Conservation (phyloP, 1,140 invertebrate species). For the Drusus annulatus region DNA sequence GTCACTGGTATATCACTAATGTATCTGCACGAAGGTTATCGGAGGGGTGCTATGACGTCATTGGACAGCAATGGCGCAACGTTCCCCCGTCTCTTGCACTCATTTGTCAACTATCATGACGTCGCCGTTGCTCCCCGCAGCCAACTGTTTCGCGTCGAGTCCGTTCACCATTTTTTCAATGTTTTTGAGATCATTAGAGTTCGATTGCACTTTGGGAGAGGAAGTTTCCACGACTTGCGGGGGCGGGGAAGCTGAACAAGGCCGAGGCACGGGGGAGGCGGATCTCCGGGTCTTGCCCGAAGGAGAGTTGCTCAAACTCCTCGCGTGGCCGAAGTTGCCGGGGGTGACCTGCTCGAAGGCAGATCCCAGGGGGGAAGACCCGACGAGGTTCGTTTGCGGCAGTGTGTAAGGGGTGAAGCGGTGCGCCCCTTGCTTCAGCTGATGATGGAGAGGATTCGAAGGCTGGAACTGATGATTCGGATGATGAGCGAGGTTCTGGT, state of each 20-base stretch:
- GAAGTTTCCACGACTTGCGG: conserved; percentile 69
- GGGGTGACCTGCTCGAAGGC: conserved; percentile 90
- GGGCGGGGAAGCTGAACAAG: conserved; percentile 72
- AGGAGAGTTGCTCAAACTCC: conserved; percentile 80
- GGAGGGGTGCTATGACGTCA: conserved; percentile 34
- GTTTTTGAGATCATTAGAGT: conserved; percentile 88
- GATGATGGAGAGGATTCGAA: conserved; percentile 68
- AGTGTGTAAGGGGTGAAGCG: conserved; percentile 89
- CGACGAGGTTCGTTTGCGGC: conserved; percentile 69
- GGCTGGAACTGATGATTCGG: conserved; percentile 60
- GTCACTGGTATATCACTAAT: conserved; percentile 34
- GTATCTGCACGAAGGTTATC: conserved; percentile 3
- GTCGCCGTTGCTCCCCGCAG: conserved; percentile 54
- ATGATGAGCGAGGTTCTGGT: conserved; percentile 68
- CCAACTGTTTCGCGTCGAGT: conserved; percentile 80
- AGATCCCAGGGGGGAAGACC: conserved; percentile 76
- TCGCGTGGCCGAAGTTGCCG: conserved; percentile 67
- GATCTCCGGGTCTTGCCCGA: conserved; percentile 60
- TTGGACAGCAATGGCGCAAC: conserved; percentile 59
- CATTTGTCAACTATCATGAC: conserved; percentile 62
- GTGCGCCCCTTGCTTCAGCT: conserved; percentile 74
- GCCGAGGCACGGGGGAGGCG: conserved; percentile 68
- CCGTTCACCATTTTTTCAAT: conserved; percentile 98
- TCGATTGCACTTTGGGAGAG: conserved; percentile 65
- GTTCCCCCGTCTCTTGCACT: conserved; percentile 58